Evolutionary conservation across 2,797 vertebrate genomes (phyloP), one percentile per base, ranked within the genome.

Genomic region (Alosa sapidissima): DNA sequence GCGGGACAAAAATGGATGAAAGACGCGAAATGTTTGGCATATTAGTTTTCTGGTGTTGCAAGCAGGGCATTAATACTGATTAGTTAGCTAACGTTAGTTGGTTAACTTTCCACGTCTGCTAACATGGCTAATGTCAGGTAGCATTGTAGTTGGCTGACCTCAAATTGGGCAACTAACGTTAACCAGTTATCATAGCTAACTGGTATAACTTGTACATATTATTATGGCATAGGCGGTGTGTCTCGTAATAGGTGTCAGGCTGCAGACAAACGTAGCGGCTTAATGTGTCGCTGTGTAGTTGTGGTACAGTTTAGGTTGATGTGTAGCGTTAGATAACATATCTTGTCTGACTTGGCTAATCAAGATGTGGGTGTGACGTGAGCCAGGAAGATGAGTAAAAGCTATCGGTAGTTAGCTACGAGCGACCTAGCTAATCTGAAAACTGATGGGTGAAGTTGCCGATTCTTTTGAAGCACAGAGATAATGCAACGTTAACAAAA

Each of bases 151-250:
- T 60, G 62, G 86, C 87, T 86, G 52, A 62, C 47, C 65, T 48
- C 54, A 24, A 24, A 82, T 82, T 91, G 92, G 91, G 89, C n/a
- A 41, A 83, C 47, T 93, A 93, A 91, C 89, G 48, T 19, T 36
- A 49, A 36, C 72, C 58, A 21, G 52, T 52, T 55, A 36, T 45
- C n/a, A 7, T 33, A 10, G 1, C 1, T 78, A 45, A 3, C 28
- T 78, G 16, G 72, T 7, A 78, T 78, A 47, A 45, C 36, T 21
- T 75, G 45, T 36, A 5, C 16, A 78, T 78, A 47, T 78, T 5
- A 13, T 47, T 21, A 45, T 5, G 2, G 41, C 5, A 36, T 14
- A 0, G 4, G 3, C 2, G 1, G 11, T 10, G 5, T 36, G 33
- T 72, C 65, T 33, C 9, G 7, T 14, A 6, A 1, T 33, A 3